phyloP scores from a whole-genome alignment of 1,140 invertebrate genomes.

The Chionoecetes opilio region DNA sequence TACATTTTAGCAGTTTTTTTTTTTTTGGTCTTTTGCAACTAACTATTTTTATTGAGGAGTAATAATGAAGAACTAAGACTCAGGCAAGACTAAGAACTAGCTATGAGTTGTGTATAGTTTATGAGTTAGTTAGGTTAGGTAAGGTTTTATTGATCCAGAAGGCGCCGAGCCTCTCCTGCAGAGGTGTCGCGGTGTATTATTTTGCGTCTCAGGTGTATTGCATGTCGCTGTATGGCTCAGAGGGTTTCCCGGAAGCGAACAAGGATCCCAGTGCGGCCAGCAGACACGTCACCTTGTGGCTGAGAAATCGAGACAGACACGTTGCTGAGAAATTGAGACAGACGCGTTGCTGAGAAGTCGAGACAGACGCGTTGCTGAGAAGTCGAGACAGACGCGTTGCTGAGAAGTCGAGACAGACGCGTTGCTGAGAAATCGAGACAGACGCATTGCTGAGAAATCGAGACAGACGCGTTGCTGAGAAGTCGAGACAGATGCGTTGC shows the following conservation, averaged over 20 bases:
- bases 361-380: too few species aligned
- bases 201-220: background rate
- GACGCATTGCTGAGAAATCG: background rate
- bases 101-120: too few species aligned
- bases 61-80: too few species aligned
- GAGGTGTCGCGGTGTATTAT: background rate
- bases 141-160: background rate
- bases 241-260: background rate
- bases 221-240: background rate
- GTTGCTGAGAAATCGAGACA: background rate
- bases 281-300: background rate
- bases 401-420: too few species aligned
- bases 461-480: background rate
- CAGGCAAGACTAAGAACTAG: too few species aligned
- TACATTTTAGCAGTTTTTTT: too few species aligned
- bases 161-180: background rate
- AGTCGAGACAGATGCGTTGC: background rate
- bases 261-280: background rate
- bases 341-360: too few species aligned
- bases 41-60: too few species aligned
- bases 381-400: too few species aligned
- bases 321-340: too few species aligned
- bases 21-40: too few species aligned
- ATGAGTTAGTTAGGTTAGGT: too few species aligned
- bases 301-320: background rate